Base-by-base conservation (phyloP, 2,888 invertebrate species). In the Nebria salina region DNA sequence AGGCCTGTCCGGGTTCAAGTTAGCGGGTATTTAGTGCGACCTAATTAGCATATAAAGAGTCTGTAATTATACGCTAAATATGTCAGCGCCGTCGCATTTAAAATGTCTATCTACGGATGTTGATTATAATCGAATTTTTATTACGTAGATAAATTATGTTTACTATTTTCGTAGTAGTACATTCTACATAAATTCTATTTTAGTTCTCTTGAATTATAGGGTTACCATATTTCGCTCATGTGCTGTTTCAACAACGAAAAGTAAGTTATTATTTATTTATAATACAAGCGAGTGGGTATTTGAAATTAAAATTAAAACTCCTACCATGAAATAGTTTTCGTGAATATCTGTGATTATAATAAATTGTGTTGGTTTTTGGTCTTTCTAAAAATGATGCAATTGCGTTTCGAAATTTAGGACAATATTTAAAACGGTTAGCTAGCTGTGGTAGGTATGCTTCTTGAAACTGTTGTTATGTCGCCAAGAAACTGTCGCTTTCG, bases 1-100 rank as follows among this genome's bases (percentile, higher is more conserved):
- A 68, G 41, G 76, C 65, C 68, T 77, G 77, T 72, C 54, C 72
- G 72, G 25, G 70, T 77, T 70, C 54, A 15, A 25, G 11, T 41
- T 66, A 72, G 25, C 70, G 26, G 43, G 72, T 54, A 64, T 72
- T 64, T 34, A 34, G 65, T 77, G 66, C 77, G 72, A 77, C 64
- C 77, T 70, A 77, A 77, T 77, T 77, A 77, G 77, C 77, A 77
- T 77, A 77, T 77, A 77, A 77, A 77, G 77, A 77, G 77, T 64
- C n/a, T 72, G 26, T 77, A 77, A 77, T 77, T 72, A 77, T 77
- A 77, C 68, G 72, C 65, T 70, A 34, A 70, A 26, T 70, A 70
- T 70, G 70, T 70, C 70, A 70, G 34, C 70, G 34, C 70, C 70
- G 25, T 34, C 70, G 54, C 54, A 54, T 11, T 13, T 54, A 6